Percentiles rank a stretch among this genome's conserved stretches.
Conservation (phyloP, 2,797 vertebrate genomes). For the Centropyge bicolor region DNA sequence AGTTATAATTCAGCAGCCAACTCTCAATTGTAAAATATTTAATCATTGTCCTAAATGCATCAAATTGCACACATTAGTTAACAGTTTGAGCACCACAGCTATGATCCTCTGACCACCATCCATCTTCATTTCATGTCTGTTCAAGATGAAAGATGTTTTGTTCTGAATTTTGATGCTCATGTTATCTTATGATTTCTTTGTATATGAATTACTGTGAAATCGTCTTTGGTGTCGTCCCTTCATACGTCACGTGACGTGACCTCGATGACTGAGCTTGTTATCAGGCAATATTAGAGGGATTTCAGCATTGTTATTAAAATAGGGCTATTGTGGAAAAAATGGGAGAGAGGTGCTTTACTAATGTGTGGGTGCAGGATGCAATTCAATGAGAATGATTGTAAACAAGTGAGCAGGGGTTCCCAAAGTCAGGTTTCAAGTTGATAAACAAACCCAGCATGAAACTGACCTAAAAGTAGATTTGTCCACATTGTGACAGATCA, state of each 20-base stretch:
- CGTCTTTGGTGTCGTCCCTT: neutral
- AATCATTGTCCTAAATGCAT: neutral
- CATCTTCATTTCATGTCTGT: neutral
- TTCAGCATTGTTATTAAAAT: neutral
- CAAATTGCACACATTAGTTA: slow-evolving; percentile 3
- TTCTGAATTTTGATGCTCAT: neutral
- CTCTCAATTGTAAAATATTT: neutral
- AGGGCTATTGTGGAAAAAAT: neutral
- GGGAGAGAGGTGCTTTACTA: neutral
- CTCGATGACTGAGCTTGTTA: neutral
- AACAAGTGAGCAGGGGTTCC: slow-evolving; percentile 1
- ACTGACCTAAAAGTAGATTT: neutral
- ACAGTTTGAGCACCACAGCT: neutral
- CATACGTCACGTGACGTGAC: neutral
- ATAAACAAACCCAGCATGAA: slow-evolving; percentile 5
- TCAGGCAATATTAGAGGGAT: neutral
- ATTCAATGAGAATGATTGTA: slow-evolving; percentile 12
- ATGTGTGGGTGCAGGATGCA: slow-evolving; percentile 4
- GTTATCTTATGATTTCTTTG: neutral
- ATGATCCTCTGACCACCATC: neutral
- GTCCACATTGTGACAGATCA: neutral
- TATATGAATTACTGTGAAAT: neutral
- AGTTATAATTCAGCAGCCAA: neutral
- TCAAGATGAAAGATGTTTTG: neutral
- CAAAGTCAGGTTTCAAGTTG: slow-evolving; percentile 2